Evolutionary conservation across 2,888 invertebrate genomes (phyloP).

Genomic region (Epinotia brunnichana): DNA sequence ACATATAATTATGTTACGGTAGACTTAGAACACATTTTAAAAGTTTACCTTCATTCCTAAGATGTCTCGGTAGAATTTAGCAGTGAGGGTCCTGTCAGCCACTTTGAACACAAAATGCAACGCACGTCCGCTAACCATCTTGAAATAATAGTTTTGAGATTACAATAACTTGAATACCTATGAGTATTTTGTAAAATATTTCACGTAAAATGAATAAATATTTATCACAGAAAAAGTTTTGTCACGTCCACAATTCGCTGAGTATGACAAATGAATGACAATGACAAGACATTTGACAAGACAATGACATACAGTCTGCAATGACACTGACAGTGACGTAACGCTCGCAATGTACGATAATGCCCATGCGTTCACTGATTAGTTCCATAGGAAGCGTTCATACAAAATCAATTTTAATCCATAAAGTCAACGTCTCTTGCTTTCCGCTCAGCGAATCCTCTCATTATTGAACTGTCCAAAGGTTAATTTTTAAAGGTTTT

Average conservation of each 20-base stretch:
- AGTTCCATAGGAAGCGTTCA: constrained; percentile 18
- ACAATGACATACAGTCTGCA: not conserved
- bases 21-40: not conserved
- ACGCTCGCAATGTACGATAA: not conserved
- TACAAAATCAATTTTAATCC: not conserved
- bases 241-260: constrained; percentile 15
- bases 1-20: not conserved
- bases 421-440: no score
- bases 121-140: constrained; percentile 88
- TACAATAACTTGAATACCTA: not conserved
- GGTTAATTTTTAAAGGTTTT: no score
- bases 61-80: constrained; percentile 94
- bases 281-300: no score
- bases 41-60: constrained; percentile 95
- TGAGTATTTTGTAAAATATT: not conserved
- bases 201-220: constrained; percentile 15
- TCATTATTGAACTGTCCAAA: no score
- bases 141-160: constrained; percentile 45
- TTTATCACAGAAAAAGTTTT: constrained; percentile 36
- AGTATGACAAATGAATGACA: constrained; percentile 19
- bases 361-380: constrained; percentile 21
- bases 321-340: constrained; percentile 5
- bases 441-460: no score
- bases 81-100: constrained; percentile 92
- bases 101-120: constrained; percentile 99